Base-by-base conservation (phyloP, 2,888 invertebrate species). In the Dromius quadrimaculatus region DNA sequence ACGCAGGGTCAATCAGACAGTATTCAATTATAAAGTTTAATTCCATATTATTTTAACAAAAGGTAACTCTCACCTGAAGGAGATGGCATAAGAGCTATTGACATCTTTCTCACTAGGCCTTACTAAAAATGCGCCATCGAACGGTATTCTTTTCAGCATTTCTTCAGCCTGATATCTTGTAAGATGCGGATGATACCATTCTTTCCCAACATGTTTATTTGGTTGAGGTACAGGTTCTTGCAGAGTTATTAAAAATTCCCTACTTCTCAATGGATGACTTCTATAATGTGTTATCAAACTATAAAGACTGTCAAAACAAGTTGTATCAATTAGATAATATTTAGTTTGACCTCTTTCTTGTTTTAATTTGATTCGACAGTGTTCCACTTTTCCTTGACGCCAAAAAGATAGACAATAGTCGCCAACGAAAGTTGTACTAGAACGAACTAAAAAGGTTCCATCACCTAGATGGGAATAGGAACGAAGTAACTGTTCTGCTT, bases 401-500 rank as follows among this genome's bases (percentile, higher is more conserved):
- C 94, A 95, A 83, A 98, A 97, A 0, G 97, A 97, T 20, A 98
- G 84, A 73, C 96, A 95, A 80, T 96, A 97, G 81, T 97, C 97
- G 0, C 97, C 97, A 0, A 97, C 94, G 83, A 97, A 97, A 0
- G 97, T 97, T 20, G 95, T 95, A 79, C 97, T 96, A 76, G 95
- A 94, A 23, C 97, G 86, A 0, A 98, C 97, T 22, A 97, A 85
- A 81, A 97, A 97, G 0, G 95, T 95, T 0, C 96, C 97, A 79
- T 96, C 95, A 0, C 95, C 95, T 2, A 95, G 85, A 79, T 92
- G 87, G 0, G 94, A 87, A 79, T 95, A 94, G 3, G 88, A 86
- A 66, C 88, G 86, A 6, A 97, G 82, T 28, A 94, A 86, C 74
- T 89, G 87, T 79, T 93, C 93, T 0, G 94, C 92, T 78, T 95